Conservation (phyloP, 2,797 vertebrate species). For the Arremon aurantiirostris region DNA sequence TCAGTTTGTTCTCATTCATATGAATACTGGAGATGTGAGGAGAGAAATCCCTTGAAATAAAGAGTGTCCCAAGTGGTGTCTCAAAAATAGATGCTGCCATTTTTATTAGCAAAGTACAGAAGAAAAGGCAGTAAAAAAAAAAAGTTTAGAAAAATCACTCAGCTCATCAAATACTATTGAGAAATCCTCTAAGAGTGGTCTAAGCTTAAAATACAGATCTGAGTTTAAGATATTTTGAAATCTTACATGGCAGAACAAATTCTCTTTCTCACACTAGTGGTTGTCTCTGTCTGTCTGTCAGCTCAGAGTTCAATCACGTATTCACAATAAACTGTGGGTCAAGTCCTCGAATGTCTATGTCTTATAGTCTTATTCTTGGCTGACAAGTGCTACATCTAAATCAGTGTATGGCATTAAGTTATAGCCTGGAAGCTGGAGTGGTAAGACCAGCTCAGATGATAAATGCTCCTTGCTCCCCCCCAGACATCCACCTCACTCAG, state of each 20-base stretch:
- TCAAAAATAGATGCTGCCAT: constrained; percentile 30
- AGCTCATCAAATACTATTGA: background rate
- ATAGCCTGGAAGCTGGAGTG: constrained; percentile 25
- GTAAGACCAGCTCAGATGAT: background rate
- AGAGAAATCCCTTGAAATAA: background rate
- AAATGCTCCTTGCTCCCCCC: background rate
- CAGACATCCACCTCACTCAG: background rate
- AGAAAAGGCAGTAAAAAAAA: background rate
- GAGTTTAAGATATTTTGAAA: constrained; percentile 43
- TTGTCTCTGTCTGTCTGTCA: constrained; percentile 53
- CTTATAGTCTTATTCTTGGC: constrained; percentile 50
- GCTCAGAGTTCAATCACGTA: constrained; percentile 51
- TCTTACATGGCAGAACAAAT: constrained; percentile 57
- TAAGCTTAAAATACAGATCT: constrained; percentile 6
- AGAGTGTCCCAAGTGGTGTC: background rate
- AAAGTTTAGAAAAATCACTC: background rate
- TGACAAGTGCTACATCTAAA: constrained; percentile 67
- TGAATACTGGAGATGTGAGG: background rate
- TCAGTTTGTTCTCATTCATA: background rate
- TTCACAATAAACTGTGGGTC: constrained; percentile 62
- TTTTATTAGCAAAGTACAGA: background rate
- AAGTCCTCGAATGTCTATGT: constrained; percentile 48
- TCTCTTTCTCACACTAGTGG: constrained; percentile 50
- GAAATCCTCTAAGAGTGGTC: background rate
- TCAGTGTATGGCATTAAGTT: constrained; percentile 48